These are phyloP conservation scores for Onychomys torridus DNA, from an alignment of 2,797 vertebrate species.

Conservation along the genomic window DNA sequence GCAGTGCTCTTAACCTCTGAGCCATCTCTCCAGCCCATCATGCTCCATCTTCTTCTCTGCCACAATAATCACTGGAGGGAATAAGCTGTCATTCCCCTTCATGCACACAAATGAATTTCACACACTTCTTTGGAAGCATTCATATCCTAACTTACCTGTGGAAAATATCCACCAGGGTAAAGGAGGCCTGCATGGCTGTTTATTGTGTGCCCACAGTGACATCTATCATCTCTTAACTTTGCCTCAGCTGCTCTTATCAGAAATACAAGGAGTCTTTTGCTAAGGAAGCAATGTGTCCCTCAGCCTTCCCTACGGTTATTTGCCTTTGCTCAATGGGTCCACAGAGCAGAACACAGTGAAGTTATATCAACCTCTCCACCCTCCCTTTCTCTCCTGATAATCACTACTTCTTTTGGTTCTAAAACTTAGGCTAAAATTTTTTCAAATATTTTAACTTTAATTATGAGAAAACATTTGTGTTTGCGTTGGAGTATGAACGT, in stretches of 20 bases:
- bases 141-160: constrained; percentile 18
- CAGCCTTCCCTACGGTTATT: background rate
- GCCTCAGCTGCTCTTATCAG: background rate
- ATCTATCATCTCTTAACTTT: constrained; percentile 28
- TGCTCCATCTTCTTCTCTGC: background rate
- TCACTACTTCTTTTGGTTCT: background rate
- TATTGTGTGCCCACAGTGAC: background rate
- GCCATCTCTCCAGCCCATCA: too few species aligned
- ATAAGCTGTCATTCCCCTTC: background rate
- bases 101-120: background rate
- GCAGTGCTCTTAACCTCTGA: too few species aligned
- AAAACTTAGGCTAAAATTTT: background rate
- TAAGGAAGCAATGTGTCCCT: background rate
- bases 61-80: background rate
- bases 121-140: constrained; percentile 9
- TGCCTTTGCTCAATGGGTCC: constrained; percentile 16
- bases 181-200: background rate
- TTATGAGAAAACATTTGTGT: background rate
- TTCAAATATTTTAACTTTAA: background rate
- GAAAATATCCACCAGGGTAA: constrained; percentile 42
- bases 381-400: constrained; percentile 5
- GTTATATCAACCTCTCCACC: background rate
- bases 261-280: background rate
- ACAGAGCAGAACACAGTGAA: background rate
- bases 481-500: background rate